Evolutionary conservation across 2,113 vertebrate species (phyloP), one percentile per base, ranked within the genome.

Genomic region (Ochotona curzoniae): DNA sequence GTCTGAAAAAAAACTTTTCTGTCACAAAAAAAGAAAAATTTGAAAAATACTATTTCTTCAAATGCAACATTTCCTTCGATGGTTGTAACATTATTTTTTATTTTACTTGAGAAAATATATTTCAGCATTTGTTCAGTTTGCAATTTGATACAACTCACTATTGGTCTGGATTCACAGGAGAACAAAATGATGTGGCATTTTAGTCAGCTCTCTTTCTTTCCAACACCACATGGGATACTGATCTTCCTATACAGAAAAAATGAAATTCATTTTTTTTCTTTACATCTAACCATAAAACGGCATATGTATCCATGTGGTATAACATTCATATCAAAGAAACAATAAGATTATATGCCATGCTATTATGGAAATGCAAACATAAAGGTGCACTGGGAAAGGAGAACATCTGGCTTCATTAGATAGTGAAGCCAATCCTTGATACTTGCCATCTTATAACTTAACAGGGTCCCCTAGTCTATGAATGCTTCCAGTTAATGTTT

Each of bases 181-280:
- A 92, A 61, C n/a, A 91, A 93, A 93, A 90, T 57, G 21, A 51
- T 49, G 13, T 79, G 7, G 1, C 47, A 92, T 90, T 88, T 89
- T 63, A 93, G 92, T 93, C 95, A 95, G n/a, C 18, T 93, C 9
- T 93, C 69, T 47, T 93, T 97, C 67, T 97, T 95, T 89, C 15
- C 17, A 89, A 84, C 47, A 0, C 0, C 63, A 23, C 87, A 63
- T 8, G 96, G 81, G 69, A 89, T 94, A 96, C 15, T 74, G 14
- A 14, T 89, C 15, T 91, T 64, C 23, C 84, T 32, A 28, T 13
- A 17, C 38, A 44, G 95, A 6, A 38, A 51, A 83, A n/a, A 82
- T 38, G 32, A 96, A 89, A 96, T 96, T 90, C 7, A 32, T 18
- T 87, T 96, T 96, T 44, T 18, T 87, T 96, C 96, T 44, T 90